These are phyloP conservation scores for Onychostoma macrolepis DNA, from an alignment of 2,113 vertebrate genomes.

Conservation along the genomic window DNA sequence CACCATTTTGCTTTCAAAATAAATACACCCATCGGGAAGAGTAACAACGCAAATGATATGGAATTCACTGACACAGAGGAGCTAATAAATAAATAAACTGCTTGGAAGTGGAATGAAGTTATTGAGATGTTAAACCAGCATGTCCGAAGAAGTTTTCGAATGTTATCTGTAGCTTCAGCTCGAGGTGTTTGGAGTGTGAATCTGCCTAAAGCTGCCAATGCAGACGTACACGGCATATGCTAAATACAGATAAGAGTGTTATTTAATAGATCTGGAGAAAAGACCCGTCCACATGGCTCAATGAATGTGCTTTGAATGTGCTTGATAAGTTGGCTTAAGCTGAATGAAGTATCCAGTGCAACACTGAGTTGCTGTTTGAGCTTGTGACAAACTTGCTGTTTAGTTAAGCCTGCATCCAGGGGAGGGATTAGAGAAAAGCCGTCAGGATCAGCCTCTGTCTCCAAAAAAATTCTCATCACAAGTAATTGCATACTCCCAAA, in stretches of 20 bases:
- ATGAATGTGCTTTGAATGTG: constrained; percentile 80
- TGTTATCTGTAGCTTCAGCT: constrained; percentile 80
- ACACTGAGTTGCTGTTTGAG: constrained; percentile 78
- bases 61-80: constrained; percentile 60
- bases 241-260: constrained; percentile 84
- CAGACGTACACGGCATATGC: constrained; percentile 80
- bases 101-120: constrained; percentile 70
- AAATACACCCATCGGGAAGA: constrained; percentile 47
- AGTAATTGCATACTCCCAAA: constrained; percentile 69
- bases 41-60: constrained; percentile 55
- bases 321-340: constrained; percentile 83
- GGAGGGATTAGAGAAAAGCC: constrained; percentile 80
- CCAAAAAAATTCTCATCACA: constrained; percentile 75
- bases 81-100: constrained; percentile 70
- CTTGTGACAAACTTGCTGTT: constrained; percentile 78
- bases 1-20: constrained; percentile 45
- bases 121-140: constrained; percentile 76
- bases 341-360: constrained; percentile 77
- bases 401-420: constrained; percentile 77
- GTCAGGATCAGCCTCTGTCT: constrained; percentile 77
- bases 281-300: constrained; percentile 76
- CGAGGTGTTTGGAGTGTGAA: constrained; percentile 79
- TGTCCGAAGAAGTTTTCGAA: constrained; percentile 76
- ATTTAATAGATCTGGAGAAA: constrained; percentile 81
- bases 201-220: constrained; percentile 78